A percentile compares a stretch with the other conserved stretches of the same genome.
These are phyloP conservation scores for Corythucha ciliata DNA, from an alignment of 2,888 invertebrate genomes.

Conservation along the genomic window DNA sequence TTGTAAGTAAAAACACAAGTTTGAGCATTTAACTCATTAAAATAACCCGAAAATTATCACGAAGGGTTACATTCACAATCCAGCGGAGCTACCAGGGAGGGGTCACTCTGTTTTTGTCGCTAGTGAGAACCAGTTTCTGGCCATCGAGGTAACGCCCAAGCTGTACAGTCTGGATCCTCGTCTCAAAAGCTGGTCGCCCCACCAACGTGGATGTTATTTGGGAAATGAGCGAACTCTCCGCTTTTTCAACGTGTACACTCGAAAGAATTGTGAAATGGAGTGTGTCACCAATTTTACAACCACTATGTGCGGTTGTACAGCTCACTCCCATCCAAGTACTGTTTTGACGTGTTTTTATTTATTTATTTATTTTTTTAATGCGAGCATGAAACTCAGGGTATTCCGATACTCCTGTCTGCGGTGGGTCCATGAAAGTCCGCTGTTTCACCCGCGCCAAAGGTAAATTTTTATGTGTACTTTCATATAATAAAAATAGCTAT, in stretches of 20 bases:
- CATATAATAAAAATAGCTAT: too few relatives aligned
- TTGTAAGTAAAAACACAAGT: too few relatives aligned
- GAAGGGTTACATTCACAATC: conserved; percentile 39
- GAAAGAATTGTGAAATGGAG: conserved; percentile 32
- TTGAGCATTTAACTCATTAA: too few relatives aligned
- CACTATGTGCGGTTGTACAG: conserved; percentile 28
- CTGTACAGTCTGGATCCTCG: conserved; percentile 20
- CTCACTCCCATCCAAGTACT: conserved; percentile 30
- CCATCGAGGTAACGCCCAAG: conserved; percentile 14
- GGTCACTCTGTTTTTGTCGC: conserved; percentile 25
- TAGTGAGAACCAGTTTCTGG: conserved; percentile 17
- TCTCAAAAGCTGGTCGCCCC: conserved; percentile 27
- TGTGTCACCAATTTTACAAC: conserved; percentile 32
- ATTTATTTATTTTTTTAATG: too few relatives aligned
- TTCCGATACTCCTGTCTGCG: too few relatives aligned
- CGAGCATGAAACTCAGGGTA: too few relatives aligned
- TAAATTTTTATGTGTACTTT: too few relatives aligned
- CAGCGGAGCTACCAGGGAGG: conserved; percentile 37
- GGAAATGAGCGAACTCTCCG: conserved; percentile 30
- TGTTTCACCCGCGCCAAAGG: too few relatives aligned
- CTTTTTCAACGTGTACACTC: conserved; percentile 31
- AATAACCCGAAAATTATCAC: too few relatives aligned
- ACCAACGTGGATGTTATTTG: conserved; percentile 31
- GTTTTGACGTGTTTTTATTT: too few relatives aligned
- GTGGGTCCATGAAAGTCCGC: too few relatives aligned